Base-by-base conservation (phyloP, 2,888 invertebrate genomes). In the Harpalus rufipes region DNA sequence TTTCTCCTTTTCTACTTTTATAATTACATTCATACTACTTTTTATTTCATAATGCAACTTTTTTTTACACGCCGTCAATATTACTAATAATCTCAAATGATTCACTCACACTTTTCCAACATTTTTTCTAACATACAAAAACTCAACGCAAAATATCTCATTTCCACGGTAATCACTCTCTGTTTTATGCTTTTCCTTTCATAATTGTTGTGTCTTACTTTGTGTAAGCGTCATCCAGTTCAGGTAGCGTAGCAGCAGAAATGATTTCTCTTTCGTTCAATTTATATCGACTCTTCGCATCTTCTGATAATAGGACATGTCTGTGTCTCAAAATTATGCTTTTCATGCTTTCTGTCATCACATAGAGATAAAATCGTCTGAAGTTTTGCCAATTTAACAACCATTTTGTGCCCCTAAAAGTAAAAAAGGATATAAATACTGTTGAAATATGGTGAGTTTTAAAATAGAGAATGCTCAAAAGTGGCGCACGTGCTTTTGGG, bases 331-430 rank as follows among this genome's bases (percentile, higher is more conserved):
- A 93, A 87, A 98, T 96, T 85, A 98, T 95, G 89, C 95, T 95
- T 87, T 97, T 96, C 90, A 98, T 95, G 90, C 97, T 97, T 90
- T 97, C 97, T 0, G 98, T 97, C 96, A 98, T 98, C 85, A 97
- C 94, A 91, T 97, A 98, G 85, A 97, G 92, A 91, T 98, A 98
- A 89, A 97, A 94, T 1, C 98, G 95, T 14, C 98, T 94, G 91
- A 97, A 95, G 90, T 97, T 96, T 89, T 96, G 95, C 97, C 97
- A 98, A 89, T 96, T 95, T 51, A 96, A 92, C 87, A 97, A 92
- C 91, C 94, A 94, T 88, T 95, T 95, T 89, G 96, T 95, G 79
- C 96, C 96, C 89, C 97, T 97, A 91, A 58, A 92, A 92, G 86
- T 83, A 18, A 5, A 76, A 51, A 32, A 32, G 0, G 5, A 32